Conservation (phyloP, 2,888 invertebrate species). For the Podotricha telesiphe region DNA sequence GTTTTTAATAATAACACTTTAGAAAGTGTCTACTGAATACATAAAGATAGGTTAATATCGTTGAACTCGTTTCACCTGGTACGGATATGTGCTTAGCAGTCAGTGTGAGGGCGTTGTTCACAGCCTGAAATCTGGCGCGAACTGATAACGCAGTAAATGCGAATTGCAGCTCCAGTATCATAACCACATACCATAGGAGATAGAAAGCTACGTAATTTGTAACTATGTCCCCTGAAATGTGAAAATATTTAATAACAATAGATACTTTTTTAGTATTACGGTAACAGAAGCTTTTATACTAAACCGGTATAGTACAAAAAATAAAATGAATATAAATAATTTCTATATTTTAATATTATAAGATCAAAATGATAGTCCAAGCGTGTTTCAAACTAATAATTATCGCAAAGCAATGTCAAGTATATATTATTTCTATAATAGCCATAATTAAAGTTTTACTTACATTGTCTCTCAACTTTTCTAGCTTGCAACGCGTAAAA, state of each 20-base stretch:
- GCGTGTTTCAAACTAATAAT: too few relatives aligned
- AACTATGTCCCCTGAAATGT: conserved; percentile 68
- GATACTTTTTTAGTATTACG: too few relatives aligned
- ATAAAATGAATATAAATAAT: too few relatives aligned
- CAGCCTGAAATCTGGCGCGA: conserved; percentile 78
- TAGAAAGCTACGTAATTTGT: conserved; percentile 84
- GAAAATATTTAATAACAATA: background rate
- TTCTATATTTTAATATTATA: too few relatives aligned
- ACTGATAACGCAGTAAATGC: conserved; percentile 83
- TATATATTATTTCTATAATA: too few relatives aligned
- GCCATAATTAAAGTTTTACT: conserved; percentile 46
- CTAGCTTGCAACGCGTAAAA: conserved; percentile 73
- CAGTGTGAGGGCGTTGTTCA: conserved; percentile 79
- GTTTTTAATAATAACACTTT: too few relatives aligned
- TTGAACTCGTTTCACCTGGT: conserved; percentile 54
- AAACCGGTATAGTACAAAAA: too few relatives aligned
- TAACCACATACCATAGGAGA: conserved; percentile 82
- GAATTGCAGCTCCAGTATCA: conserved; percentile 84
- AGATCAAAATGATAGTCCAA: too few relatives aligned
- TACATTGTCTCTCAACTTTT: conserved; percentile 68
- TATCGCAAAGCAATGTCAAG: too few relatives aligned
- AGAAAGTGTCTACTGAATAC: background rate
- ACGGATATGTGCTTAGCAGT: conserved; percentile 67
- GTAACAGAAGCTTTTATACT: too few relatives aligned
- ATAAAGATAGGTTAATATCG: too few relatives aligned